phyloP scores from a whole-genome alignment of 1,140 invertebrate species.

The Calosoma granatense region DNA sequence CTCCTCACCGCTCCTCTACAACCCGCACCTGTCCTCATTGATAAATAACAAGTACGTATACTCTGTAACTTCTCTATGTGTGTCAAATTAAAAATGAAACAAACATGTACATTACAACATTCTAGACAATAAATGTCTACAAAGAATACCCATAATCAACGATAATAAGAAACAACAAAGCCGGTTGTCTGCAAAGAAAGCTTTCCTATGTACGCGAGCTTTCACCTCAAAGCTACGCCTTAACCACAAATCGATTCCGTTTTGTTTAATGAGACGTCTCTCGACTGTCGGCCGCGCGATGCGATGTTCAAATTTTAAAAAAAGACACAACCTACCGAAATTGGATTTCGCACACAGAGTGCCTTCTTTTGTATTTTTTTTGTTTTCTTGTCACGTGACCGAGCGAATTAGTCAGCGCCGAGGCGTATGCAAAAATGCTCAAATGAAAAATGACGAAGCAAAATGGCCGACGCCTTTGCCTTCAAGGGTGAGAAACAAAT shows the following conservation, averaged over 20 bases:
- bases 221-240: constrained; percentile 5
- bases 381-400: neutral
- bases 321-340: neutral
- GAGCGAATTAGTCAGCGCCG: neutral
- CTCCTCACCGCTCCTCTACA: too few relatives aligned
- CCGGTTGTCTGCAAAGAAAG: constrained; percentile 5
- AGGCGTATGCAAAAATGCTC: neutral
- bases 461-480: neutral
- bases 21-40: too few relatives aligned
- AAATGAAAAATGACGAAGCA: neutral
- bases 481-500: neutral
- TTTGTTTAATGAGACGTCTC: constrained; percentile 8
- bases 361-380: neutral
- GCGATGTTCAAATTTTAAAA: neutral
- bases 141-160: constrained; percentile 5
- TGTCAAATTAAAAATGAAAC: too few relatives aligned
- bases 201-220: constrained; percentile 1
- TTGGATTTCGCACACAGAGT: neutral
- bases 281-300: neutral
- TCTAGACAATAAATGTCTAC: neutral
- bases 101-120: neutral
- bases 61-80: too few relatives aligned
- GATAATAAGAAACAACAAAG: constrained; percentile 9
- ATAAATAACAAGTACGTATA: too few relatives aligned
- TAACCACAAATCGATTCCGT: constrained; percentile 6